Conservation (phyloP, 2,888 invertebrate genomes). For the Bellardia bayeri region DNA sequence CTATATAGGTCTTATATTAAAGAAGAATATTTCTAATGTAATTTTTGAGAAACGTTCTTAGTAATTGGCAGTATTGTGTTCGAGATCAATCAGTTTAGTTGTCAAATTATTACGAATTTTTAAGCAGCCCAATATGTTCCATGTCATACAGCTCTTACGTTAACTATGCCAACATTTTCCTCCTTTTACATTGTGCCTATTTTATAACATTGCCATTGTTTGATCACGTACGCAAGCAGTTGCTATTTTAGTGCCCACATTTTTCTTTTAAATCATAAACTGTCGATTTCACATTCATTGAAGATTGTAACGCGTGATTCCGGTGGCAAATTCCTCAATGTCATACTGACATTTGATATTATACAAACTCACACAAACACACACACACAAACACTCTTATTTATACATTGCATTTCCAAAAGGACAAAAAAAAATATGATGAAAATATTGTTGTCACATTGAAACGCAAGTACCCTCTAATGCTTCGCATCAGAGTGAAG, state of each 20-base stretch:
- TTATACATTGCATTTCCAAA: background rate
- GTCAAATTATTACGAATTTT: too few relatives aligned
- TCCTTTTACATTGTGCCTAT: background rate
- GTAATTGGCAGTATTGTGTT: too few relatives aligned
- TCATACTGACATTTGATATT: conserved; percentile 49
- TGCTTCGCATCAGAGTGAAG: conserved; percentile 13
- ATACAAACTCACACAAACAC: background rate
- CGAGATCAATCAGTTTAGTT: too few relatives aligned
- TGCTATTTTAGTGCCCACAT: conserved; percentile 33
- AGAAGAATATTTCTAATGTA: background rate
- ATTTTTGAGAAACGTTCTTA: too few relatives aligned
- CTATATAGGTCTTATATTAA: too few relatives aligned
- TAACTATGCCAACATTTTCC: background rate
- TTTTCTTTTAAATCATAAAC: conserved; percentile 58
- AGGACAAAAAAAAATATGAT: conserved; percentile 37
- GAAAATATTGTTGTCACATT: conserved; percentile 43
- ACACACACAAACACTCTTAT: background rate
- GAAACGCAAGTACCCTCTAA: conserved; percentile 31
- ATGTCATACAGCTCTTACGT: too few relatives aligned
- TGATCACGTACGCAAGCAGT: conserved; percentile 41
- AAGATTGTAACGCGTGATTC: conserved; percentile 66
- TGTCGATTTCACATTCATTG: conserved; percentile 67
- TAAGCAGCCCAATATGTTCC: too few relatives aligned
- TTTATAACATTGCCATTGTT: conserved; percentile 21
- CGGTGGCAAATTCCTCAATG: conserved; percentile 59